A percentile compares a stretch with the other conserved stretches of the same genome.
Conservation (phyloP, 2,888 invertebrate genomes). For the Lasioglossum villosulum region DNA sequence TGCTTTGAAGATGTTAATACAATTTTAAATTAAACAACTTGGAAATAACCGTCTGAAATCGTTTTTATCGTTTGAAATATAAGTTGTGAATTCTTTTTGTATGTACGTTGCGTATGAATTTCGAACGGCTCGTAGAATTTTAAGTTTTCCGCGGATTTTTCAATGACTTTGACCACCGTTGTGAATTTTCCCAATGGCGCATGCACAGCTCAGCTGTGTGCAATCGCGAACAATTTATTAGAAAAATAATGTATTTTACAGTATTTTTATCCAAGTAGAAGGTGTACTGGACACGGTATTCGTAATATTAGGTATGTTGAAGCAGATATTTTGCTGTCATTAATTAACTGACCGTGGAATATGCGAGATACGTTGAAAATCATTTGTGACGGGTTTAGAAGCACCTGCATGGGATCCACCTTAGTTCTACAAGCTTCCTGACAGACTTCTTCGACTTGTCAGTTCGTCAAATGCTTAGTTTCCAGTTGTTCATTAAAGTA, state of each 20-base stretch:
- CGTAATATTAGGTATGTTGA: constrained; percentile 74
- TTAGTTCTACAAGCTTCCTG: constrained; percentile 63
- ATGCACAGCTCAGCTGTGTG: constrained; percentile 83
- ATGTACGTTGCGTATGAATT: constrained; percentile 12
- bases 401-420: constrained; percentile 79
- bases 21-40: constrained; percentile 31
- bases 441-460: constrained; percentile 64
- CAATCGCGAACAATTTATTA: constrained; percentile 70
- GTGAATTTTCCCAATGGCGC: constrained; percentile 82
- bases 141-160: constrained; percentile 56
- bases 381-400: constrained; percentile 72
- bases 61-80: constrained; percentile 5
- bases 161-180: constrained; percentile 69
- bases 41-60: constrained; percentile 7
- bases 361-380: constrained; percentile 55
- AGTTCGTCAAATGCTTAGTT: constrained; percentile 26
- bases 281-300: constrained; percentile 74
- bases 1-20: constrained; percentile 25
- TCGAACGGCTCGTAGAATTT: constrained; percentile 27
- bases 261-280: constrained; percentile 75
- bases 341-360: constrained; percentile 41
- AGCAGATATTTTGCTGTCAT: constrained; percentile 38
- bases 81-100: not conserved
- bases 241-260: constrained; percentile 76
- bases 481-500: constrained; percentile 4